Percentiles rank a stretch among this genome's conserved stretches.
phyloP scores from a whole-genome alignment of 2,888 invertebrate genomes.

The Barypeithes pellucidus region DNA sequence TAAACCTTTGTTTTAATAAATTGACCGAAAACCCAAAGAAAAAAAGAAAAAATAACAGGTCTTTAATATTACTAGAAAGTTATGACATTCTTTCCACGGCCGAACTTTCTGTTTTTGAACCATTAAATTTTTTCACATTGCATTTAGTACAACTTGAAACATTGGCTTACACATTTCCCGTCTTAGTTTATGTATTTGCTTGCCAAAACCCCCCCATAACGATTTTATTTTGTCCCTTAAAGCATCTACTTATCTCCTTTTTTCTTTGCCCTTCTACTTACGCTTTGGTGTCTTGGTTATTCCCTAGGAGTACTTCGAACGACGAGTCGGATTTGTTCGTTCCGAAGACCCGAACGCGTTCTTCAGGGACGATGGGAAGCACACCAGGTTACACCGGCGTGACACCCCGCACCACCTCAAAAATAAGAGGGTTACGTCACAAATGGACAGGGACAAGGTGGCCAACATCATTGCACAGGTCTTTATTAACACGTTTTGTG shows the following conservation, averaged over 20 bases:
- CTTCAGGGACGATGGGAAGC: conserved; percentile 72
- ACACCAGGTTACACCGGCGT: conserved; percentile 85
- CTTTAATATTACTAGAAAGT: too few species aligned
- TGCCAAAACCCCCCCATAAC: too few species aligned
- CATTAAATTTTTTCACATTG: too few species aligned
- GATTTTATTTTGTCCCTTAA: too few species aligned
- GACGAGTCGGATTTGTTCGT: conserved; percentile 78
- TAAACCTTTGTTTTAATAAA: too few species aligned
- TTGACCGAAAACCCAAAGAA: too few species aligned
- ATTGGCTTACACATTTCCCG: too few species aligned
- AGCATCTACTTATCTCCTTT: not conserved
- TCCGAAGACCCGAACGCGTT: conserved; percentile 61
- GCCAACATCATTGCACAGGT: conserved; percentile 82
- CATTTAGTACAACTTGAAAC: too few species aligned
- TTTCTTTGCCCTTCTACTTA: conserved; percentile 41
- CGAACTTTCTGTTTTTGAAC: too few species aligned
- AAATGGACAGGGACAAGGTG: conserved; percentile 81
- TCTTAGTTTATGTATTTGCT: too few species aligned
- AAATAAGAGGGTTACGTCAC: conserved; percentile 91
- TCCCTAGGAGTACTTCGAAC: conserved; percentile 69
- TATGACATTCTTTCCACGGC: too few species aligned
- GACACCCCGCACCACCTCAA: conserved; percentile 99
- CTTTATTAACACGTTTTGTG: conserved; percentile 60
- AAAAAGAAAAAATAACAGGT: too few species aligned
- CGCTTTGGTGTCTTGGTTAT: conserved; percentile 41